Evolutionary conservation across 2,888 invertebrate species (phyloP), one percentile per base, ranked within the genome.

Genomic region (Phragmatobia fuliginosa): DNA sequence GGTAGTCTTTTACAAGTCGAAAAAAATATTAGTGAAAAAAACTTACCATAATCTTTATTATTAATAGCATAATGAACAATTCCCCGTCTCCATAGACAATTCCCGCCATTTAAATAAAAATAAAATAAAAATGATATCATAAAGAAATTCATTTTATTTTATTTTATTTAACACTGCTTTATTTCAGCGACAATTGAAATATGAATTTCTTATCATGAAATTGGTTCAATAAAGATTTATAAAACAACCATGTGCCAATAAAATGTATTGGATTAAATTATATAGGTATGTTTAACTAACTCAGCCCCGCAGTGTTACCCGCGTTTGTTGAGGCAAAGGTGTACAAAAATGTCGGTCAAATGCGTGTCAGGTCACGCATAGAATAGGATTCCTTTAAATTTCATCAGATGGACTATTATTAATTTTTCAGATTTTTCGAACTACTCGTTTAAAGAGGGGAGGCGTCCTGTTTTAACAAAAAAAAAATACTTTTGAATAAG

Each of bases 1-100:
- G n/a, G n/a, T n/a, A n/a, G n/a, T n/a, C n/a, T n/a, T n/a, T n/a
- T n/a, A n/a, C n/a, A n/a, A n/a, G n/a, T n/a, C n/a, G n/a, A n/a
- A n/a, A n/a, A n/a, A n/a, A n/a, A n/a, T n/a, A n/a, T n/a, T n/a
- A n/a, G n/a, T n/a, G n/a, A 0, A 38, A 10, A 2, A 14, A 33
- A 38, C 86, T 85, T 84, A 93, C 94, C 94, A 77, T 93, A 94
- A 76, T 93, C 92, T 67, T 91, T 90, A 0, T 75, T 81, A 77
- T 89, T 92, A 0, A 94, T 87, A 0, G 88, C 77, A 73, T 88
- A 94, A 76, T 93, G 93, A 0, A 94, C 90, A 0, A 93, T 78
- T 0, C 94, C 94, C 31, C 89, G 89, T 0, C 84, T 78, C 92
- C 92, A 93, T 0, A 93, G 45, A 21, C 84, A 66, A 11, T 71